Evolutionary conservation across 2,888 invertebrate species (phyloP).

Genomic region (Phoronis australis): DNA sequence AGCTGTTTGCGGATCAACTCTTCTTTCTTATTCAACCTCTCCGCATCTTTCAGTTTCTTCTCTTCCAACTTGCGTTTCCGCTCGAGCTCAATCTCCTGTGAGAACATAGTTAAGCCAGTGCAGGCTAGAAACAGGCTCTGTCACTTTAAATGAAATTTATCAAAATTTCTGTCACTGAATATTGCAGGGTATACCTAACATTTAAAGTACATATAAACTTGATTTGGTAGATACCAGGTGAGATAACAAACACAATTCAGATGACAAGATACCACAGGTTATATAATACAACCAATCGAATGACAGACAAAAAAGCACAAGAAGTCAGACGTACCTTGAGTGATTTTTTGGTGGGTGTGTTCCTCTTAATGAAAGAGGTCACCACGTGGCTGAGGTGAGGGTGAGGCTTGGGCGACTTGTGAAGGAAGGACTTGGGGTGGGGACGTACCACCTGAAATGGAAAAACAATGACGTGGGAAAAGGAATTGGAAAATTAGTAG

Average conservation of each 20-base stretch:
- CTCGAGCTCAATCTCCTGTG: background rate
- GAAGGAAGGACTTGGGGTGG: conserved; percentile 19
- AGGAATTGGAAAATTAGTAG: too few relatives aligned
- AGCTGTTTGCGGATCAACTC: conserved; percentile 20
- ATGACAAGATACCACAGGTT: too few relatives aligned
- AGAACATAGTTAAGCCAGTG: too few relatives aligned
- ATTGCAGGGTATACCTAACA: too few relatives aligned
- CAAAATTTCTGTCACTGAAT: too few relatives aligned
- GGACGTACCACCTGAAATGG: conserved; percentile 18
- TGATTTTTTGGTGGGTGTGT: conserved; percentile 16
- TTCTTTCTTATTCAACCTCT: conserved; percentile 22
- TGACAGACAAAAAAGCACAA: background rate
- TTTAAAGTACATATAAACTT: too few relatives aligned
- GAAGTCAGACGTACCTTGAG: background rate
- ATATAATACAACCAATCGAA: background rate
- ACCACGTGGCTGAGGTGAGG: conserved; percentile 8
- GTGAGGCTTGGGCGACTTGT: conserved; percentile 6
- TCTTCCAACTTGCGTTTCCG: conserved; percentile 3
- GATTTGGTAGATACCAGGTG: too few relatives aligned
- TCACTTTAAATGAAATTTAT: too few relatives aligned
- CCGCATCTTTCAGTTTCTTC: conserved; percentile 22
- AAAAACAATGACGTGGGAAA: too few relatives aligned
- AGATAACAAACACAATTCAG: too few relatives aligned
- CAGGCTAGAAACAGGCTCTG: too few relatives aligned
- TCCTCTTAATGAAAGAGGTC: conserved; percentile 26